phyloP scores from a whole-genome alignment of 2,113 vertebrate species.

The Pseudopipra pipra region DNA sequence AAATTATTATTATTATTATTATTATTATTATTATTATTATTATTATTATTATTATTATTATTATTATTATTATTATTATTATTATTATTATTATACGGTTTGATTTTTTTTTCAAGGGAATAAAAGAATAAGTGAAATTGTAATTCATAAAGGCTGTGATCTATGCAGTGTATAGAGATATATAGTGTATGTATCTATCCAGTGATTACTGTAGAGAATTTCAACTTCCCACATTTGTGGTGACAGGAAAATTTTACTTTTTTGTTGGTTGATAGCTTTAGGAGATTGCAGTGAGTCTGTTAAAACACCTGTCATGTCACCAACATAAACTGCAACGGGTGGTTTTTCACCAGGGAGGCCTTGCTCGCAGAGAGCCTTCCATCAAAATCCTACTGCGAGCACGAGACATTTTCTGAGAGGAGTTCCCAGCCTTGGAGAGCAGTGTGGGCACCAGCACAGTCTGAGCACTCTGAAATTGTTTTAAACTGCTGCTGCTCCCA shows the following conservation, averaged over 20 bases:
- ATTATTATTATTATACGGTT: background rate
- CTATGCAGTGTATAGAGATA: background rate
- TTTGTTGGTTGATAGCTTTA: background rate
- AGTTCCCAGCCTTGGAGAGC: accelerated
- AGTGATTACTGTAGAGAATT: background rate
- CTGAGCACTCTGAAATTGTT: background rate
- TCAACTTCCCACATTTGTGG: background rate
- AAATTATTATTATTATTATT: too few relatives aligned
- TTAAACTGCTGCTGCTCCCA: background rate
- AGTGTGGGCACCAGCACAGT: background rate
- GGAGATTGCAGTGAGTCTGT: background rate
- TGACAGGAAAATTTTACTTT: background rate
- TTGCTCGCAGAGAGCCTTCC: background rate
- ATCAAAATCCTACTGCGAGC: background rate
- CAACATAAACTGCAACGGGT: background rate
- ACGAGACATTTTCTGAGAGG: background rate
- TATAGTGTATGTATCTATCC: background rate
- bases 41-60: too few relatives aligned
- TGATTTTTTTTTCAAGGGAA: background rate
- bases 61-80: too few relatives aligned
- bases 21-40: too few relatives aligned
- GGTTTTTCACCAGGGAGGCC: background rate
- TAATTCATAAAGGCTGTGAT: background rate
- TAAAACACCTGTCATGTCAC: background rate
- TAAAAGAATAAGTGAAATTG: background rate